phyloP scores from a whole-genome alignment of 2,888 invertebrate genomes.

The Therioaphis trifolii region DNA sequence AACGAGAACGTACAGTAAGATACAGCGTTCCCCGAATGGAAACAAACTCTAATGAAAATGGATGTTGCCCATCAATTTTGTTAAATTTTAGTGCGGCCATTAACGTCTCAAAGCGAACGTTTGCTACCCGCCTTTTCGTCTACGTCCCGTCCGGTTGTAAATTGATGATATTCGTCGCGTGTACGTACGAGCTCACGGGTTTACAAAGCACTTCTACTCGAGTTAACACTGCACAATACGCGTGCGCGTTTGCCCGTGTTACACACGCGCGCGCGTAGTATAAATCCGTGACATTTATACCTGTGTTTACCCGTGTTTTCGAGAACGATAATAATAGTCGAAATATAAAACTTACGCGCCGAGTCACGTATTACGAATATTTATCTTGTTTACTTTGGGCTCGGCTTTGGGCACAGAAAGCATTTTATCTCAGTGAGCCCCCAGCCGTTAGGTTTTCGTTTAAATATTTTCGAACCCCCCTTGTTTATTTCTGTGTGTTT shows the following conservation, averaged over 20 bases:
- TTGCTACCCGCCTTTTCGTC: not conserved
- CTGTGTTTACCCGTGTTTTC: too few relatives aligned
- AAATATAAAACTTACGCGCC: not conserved
- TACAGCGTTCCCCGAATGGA: constrained; percentile 41
- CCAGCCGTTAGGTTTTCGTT: too few relatives aligned
- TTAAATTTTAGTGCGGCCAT: constrained; percentile 58
- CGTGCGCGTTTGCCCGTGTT: not conserved
- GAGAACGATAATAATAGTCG: too few relatives aligned
- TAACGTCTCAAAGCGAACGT: constrained; percentile 37
- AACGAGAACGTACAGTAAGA: constrained; percentile 24
- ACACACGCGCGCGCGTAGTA: not conserved
- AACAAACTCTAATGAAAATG: constrained; percentile 52
- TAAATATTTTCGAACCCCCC: too few relatives aligned
- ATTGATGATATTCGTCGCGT: not conserved
- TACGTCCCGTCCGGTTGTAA: not conserved
- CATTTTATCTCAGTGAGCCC: too few relatives aligned
- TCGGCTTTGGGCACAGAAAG: too few relatives aligned
- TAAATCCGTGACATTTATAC: not conserved
- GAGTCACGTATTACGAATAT: not conserved
- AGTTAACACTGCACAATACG: not conserved
- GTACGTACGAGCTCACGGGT: not conserved
- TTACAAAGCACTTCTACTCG: not conserved
- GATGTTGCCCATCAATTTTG: constrained; percentile 55
- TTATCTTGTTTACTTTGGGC: not conserved
- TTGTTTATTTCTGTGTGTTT: too few relatives aligned